Percentiles rank a stretch among this genome's conserved stretches.
phyloP scores from a whole-genome alignment of 2,113 vertebrate genomes.

The Sander vitreus region DNA sequence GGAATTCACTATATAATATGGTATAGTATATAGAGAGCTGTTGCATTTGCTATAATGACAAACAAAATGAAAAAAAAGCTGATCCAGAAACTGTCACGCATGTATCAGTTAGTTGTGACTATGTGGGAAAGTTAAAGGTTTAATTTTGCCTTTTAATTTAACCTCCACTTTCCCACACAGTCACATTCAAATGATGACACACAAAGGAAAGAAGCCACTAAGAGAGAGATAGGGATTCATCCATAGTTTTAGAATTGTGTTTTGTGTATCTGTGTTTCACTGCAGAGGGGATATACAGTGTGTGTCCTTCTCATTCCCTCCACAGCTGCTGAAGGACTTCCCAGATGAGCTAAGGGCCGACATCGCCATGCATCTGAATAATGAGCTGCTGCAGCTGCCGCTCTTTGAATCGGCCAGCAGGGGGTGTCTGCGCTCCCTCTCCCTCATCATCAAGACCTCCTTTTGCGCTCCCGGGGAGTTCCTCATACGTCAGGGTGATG shows the following conservation, averaged over 20 bases:
- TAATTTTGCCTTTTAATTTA: constrained; percentile 27
- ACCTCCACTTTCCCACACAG: constrained; percentile 54
- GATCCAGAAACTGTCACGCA: not conserved
- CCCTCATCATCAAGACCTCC: constrained; percentile 85
- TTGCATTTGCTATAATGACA: not conserved
- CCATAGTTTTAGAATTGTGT: too few species aligned
- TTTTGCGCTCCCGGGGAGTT: constrained; percentile 85
- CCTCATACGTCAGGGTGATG: constrained; percentile 85
- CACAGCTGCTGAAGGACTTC: constrained; percentile 84
- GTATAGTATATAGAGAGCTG: not conserved
- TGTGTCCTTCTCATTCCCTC: not conserved
- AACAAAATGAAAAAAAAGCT: not conserved
- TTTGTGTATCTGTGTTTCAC: not conserved
- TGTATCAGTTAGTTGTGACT: constrained; percentile 16
- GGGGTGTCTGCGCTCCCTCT: constrained; percentile 85
- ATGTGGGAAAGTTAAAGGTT: constrained; percentile 61
- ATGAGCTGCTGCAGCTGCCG: constrained; percentile 84
- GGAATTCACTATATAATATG: not conserved
- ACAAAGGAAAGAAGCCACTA: not conserved
- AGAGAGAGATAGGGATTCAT: not conserved
- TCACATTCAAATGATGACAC: constrained; percentile 17
- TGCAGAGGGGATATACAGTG: not conserved
- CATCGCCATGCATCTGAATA: constrained; percentile 86
- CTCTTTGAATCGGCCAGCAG: constrained; percentile 86
- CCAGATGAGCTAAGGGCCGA: constrained; percentile 85